Conservation (phyloP, 1,140 invertebrate species). For the Cryptotermes secundus region DNA sequence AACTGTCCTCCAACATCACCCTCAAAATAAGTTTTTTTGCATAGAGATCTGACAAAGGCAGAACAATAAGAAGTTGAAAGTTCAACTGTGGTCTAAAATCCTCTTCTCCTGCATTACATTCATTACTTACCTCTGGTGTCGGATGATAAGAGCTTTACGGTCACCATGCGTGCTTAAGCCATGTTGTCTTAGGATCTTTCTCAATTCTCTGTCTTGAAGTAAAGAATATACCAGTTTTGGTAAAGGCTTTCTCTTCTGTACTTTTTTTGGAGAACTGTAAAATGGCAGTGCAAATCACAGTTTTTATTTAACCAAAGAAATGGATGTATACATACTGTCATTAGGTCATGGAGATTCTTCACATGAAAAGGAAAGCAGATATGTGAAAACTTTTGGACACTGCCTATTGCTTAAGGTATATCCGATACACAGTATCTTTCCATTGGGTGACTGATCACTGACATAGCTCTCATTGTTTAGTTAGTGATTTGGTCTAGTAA, state of each 20-base stretch:
- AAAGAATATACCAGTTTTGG: constrained; percentile 57
- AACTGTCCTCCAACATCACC: too few species aligned
- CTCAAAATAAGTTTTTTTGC: too few species aligned
- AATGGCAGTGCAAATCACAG: background rate
- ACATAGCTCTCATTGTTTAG: too few species aligned
- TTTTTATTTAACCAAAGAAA: background rate
- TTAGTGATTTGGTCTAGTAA: too few species aligned
- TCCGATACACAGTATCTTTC: background rate
- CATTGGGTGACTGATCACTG: background rate
- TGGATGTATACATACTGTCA: background rate
- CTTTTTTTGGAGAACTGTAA: constrained; percentile 22
- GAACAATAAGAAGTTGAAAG: too few species aligned
- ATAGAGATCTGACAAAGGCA: too few species aligned
- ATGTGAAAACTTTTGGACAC: background rate
- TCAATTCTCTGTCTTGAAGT: constrained; percentile 55
- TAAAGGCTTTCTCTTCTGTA: constrained; percentile 47
- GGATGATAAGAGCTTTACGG: constrained; percentile 48
- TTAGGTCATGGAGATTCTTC: background rate
- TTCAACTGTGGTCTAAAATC: too few species aligned
- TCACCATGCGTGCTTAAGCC: constrained; percentile 53
- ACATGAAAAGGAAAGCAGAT: background rate
- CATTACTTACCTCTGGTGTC: constrained; percentile 45
- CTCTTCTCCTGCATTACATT: background rate
- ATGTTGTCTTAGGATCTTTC: constrained; percentile 53
- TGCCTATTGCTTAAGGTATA: background rate